Conservation (phyloP, 2,113 vertebrate genomes). For the Parotia lawesii region DNA sequence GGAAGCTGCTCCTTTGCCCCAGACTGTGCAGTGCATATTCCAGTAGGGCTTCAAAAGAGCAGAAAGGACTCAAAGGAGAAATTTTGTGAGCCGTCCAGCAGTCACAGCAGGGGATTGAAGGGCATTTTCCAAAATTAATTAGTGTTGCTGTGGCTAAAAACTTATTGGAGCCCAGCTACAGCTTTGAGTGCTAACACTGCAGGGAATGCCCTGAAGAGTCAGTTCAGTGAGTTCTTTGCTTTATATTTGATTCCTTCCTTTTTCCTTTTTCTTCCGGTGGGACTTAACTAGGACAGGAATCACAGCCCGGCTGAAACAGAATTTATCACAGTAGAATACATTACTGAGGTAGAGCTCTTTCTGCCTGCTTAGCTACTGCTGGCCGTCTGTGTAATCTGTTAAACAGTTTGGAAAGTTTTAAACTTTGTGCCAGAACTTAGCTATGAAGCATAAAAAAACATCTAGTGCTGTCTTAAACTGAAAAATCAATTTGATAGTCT, state of each 20-base stretch:
- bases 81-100: not conserved
- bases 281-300: conserved; percentile 14
- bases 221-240: not conserved
- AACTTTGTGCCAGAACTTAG: not conserved
- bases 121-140: conserved; percentile 44
- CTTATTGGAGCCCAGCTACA: not conserved
- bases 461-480: not conserved
- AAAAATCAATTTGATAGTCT: not conserved
- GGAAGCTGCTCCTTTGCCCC: not conserved
- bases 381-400: not conserved
- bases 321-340: conserved; percentile 36
- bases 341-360: not conserved
- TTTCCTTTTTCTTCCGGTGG: conserved; percentile 10
- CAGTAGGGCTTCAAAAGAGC: conserved; percentile 14
- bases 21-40: not conserved
- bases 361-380: not conserved
- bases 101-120: conserved; percentile 19
- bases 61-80: not conserved
- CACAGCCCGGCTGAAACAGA: conserved; percentile 3
- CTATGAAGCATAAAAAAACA: not conserved
- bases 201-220: conserved; percentile 24
- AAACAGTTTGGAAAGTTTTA: conserved; percentile 28
- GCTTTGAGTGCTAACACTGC: conserved; percentile 1
- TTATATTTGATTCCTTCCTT: conserved; percentile 21
- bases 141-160: not conserved